A percentile compares a stretch with the other conserved stretches of the same genome.
phyloP scores from a whole-genome alignment of 2,797 vertebrate genomes.

The Smutsia gigantea region DNA sequence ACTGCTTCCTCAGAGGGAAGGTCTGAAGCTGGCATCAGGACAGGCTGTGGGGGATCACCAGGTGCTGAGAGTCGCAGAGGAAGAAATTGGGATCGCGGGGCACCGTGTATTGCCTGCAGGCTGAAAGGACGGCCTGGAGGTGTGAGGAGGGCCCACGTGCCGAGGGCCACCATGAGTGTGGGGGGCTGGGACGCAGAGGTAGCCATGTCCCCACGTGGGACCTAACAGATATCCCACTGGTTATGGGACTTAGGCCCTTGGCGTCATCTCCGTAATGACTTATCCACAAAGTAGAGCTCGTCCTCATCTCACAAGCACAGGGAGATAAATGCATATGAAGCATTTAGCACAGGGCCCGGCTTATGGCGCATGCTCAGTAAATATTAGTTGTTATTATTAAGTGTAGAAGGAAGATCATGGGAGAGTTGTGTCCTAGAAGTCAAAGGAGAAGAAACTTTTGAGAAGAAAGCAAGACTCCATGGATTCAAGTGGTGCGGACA shows the following conservation, averaged over 20 bases:
- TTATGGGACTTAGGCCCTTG: neutral
- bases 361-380: neutral
- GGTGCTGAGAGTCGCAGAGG: neutral
- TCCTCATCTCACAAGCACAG: neutral
- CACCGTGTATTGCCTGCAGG: accelerated
- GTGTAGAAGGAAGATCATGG: neutral
- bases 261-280: neutral
- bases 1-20: neutral
- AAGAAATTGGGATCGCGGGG: neutral
- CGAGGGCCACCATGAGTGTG: accelerated
- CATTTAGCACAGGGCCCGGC: neutral
- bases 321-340: neutral
- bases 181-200: neutral
- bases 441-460: neutral
- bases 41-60: neutral
- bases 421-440: neutral
- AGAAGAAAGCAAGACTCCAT: neutral
- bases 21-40: neutral
- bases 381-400: neutral
- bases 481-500: neutral
- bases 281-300: neutral
- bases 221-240: neutral
- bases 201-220: no score
- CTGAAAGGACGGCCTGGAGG: neutral
- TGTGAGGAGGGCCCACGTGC: neutral